A percentile compares a stretch with the other conserved stretches of the same genome.
phyloP scores from a whole-genome alignment of 2,888 invertebrate species.

The Azorinus chamasolen region DNA sequence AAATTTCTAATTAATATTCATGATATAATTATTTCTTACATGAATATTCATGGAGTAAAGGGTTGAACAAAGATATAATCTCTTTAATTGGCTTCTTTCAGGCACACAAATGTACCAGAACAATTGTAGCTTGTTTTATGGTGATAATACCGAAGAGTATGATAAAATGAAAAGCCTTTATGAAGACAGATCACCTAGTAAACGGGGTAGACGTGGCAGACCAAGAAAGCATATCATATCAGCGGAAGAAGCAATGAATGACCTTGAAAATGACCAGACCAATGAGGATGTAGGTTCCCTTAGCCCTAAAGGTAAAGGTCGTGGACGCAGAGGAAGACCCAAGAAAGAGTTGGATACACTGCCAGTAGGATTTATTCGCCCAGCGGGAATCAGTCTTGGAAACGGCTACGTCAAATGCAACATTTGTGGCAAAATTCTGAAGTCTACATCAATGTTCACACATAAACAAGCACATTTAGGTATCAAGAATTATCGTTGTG shows the following conservation, averaged over 20 bases:
- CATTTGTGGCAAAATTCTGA: slow-evolving; percentile 53
- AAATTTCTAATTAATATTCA: too few relatives aligned
- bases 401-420: slow-evolving; percentile 52
- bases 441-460: slow-evolving; percentile 50
- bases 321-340: slow-evolving; percentile 27
- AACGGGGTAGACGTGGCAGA: slow-evolving; percentile 32
- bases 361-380: slow-evolving; percentile 26
- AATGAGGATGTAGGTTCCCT: background rate
- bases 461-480: slow-evolving; percentile 55
- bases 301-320: too few relatives aligned
- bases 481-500: slow-evolving; percentile 50
- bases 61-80: too few relatives aligned
- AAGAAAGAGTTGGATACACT: slow-evolving; percentile 30
- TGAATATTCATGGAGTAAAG: too few relatives aligned
- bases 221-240: slow-evolving; percentile 28
- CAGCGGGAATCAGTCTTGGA: slow-evolving; percentile 43
- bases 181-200: background rate
- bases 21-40: too few relatives aligned
- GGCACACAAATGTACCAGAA: background rate
- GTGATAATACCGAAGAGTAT: background rate
- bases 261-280: background rate
- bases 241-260: background rate
- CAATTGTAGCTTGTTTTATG: background rate
- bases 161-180: too few relatives aligned
- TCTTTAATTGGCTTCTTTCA: background rate